A percentile compares a stretch with the other conserved stretches of the same genome.
Conservation (phyloP, 2,888 invertebrate genomes). For the Idaea dimidiata region DNA sequence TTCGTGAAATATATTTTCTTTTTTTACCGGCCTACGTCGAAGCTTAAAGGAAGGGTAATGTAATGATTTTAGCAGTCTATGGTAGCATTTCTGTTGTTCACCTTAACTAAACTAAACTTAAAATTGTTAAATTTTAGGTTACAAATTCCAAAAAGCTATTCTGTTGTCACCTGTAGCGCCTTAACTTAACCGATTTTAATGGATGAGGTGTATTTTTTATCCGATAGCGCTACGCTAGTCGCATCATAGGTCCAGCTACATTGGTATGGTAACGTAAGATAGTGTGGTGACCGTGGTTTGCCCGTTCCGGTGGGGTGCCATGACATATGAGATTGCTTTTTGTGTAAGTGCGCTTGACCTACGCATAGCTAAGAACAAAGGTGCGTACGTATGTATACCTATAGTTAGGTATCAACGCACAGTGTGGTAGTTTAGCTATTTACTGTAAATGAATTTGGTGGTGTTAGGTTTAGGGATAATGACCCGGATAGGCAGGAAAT, state of each 20-base stretch:
- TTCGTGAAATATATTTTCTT: too few species aligned
- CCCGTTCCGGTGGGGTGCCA: constrained; percentile 66
- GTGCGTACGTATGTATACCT: neutral
- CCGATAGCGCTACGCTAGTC: neutral
- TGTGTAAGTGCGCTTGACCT: constrained; percentile 6
- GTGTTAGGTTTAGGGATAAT: neutral
- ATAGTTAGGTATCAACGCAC: neutral
- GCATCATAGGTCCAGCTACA: neutral
- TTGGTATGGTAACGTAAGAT: constrained; percentile 46
- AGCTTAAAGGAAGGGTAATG: too few species aligned
- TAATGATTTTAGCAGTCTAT: too few species aligned
- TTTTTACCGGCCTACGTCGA: too few species aligned
- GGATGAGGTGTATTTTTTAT: too few species aligned
- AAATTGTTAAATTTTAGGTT: too few species aligned
- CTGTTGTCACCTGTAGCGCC: too few species aligned
- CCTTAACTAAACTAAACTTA: too few species aligned
- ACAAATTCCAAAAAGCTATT: too few species aligned
- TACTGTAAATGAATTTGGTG: neutral
- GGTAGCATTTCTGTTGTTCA: too few species aligned
- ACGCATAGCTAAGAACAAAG: neutral
- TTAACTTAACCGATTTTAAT: too few species aligned
- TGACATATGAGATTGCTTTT: constrained; percentile 52
- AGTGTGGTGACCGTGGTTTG: constrained; percentile 58
- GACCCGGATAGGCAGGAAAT: neutral
- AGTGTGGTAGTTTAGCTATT: neutral